Evolutionary conservation across 2,797 vertebrate species (phyloP).

Genomic region (Cottoperca gobio): DNA sequence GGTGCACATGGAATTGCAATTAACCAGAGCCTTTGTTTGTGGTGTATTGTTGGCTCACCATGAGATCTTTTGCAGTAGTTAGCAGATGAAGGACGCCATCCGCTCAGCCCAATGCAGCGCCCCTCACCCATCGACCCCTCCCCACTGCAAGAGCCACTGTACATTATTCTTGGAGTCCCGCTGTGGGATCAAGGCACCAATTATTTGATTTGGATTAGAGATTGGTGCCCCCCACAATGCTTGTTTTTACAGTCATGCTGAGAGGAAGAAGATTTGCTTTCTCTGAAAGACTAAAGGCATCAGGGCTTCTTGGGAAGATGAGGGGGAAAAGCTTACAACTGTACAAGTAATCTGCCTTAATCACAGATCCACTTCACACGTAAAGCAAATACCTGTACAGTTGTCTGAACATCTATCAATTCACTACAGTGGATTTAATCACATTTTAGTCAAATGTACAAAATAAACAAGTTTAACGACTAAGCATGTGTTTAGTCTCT

Average conservation of each 20-base stretch:
- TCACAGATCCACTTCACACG: slow-evolving; percentile 1
- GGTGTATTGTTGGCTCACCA: slow-evolving; percentile 61
- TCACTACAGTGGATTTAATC: neutral
- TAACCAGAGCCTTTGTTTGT: slow-evolving; percentile 69
- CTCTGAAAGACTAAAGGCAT: slow-evolving; percentile 22
- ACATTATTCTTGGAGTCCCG: slow-evolving; percentile 64
- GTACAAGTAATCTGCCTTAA: slow-evolving; percentile 11
- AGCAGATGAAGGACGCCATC: slow-evolving; percentile 66
- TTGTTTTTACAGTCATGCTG: slow-evolving; percentile 69
- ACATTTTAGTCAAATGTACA: neutral
- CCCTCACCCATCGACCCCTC: slow-evolving; percentile 26
- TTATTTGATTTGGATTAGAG: slow-evolving; percentile 81
- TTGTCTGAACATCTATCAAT: neutral
- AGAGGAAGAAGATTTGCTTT: slow-evolving; percentile 72
- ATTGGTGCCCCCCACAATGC: slow-evolving; percentile 59
- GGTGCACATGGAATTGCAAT: slow-evolving; percentile 68
- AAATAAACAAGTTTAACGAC: slow-evolving; percentile 26
- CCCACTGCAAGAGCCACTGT: slow-evolving; percentile 38
- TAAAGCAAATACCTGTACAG: neutral
- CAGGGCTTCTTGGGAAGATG: slow-evolving; percentile 3
- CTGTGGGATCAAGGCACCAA: slow-evolving; percentile 67
- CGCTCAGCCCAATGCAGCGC: slow-evolving; percentile 33
- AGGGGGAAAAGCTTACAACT: slow-evolving; percentile 16
- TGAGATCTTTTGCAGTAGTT: slow-evolving; percentile 74
- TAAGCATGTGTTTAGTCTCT: slow-evolving; percentile 11